Conservation (phyloP, 92 coral and sea anemone genomes). For the Zoanthus solanderi region DNA sequence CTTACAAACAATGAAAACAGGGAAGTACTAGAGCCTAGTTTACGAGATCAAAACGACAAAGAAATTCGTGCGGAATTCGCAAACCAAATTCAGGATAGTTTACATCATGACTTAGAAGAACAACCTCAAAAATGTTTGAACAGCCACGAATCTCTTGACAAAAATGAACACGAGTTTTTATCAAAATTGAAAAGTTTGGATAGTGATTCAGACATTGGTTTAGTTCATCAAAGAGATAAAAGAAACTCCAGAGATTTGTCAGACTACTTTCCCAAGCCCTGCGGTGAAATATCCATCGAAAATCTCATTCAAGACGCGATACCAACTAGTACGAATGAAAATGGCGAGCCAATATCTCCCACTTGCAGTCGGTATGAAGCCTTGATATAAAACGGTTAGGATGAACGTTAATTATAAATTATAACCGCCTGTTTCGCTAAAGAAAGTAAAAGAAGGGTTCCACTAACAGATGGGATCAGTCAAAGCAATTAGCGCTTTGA, state of each 20-base stretch:
- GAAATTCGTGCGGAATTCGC: background rate
- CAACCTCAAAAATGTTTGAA: conserved; percentile 1
- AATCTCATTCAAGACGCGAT: conserved; percentile 76
- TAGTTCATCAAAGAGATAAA: conserved; percentile 21
- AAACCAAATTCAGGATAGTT: background rate
- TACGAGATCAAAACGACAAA: background rate
- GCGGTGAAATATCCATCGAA: conserved; percentile 70
- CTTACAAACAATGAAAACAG: background rate
- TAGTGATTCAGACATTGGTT: background rate
- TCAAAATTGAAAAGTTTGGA: background rate
- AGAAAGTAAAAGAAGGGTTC: no score
- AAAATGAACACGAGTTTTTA: background rate
- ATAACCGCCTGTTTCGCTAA: no score
- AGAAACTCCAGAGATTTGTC: conserved; percentile 33
- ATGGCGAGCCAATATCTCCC: conserved; percentile 25
- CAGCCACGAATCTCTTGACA: background rate
- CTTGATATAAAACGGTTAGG: background rate
- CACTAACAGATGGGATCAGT: no score
- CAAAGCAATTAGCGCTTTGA: no score
- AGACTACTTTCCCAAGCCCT: conserved; percentile 67
- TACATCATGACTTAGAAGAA: background rate
- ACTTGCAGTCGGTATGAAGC: conserved; percentile 28
- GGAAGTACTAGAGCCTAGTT: background rate
- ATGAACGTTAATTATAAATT: no score
- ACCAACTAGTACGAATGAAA: conserved; percentile 40